These are phyloP conservation scores for Fulmarus glacialis DNA, from an alignment of 2,113 vertebrate genomes.

Conservation along the genomic window DNA sequence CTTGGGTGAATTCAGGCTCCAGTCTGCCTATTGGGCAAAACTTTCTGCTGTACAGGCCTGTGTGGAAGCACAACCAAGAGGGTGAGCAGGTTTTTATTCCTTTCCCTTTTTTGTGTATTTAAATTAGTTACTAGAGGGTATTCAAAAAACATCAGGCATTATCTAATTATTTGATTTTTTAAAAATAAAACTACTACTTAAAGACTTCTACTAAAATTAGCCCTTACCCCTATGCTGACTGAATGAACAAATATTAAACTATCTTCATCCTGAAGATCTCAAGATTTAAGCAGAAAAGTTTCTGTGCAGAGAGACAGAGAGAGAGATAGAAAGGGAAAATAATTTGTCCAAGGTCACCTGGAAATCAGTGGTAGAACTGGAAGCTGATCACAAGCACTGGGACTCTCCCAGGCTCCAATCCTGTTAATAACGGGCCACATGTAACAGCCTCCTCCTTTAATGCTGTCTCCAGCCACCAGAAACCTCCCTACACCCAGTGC, in stretches of 20 bases:
- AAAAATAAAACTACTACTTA: not conserved
- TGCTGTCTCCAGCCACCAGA: not conserved
- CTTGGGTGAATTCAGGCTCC: not conserved
- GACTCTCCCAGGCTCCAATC: not conserved
- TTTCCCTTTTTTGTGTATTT: not conserved
- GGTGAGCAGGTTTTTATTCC: not conserved
- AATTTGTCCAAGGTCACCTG: not conserved
- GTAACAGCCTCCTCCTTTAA: not conserved
- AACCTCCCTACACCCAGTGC: not conserved
- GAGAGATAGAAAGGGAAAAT: not conserved
- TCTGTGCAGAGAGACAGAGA: not conserved
- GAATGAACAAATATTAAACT: not conserved
- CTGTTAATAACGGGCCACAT: rapidly evolving
- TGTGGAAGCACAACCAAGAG: not conserved
- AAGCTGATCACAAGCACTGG: not conserved
- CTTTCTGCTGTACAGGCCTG: not conserved
- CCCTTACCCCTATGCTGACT: not conserved
- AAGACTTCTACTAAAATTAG: not conserved
- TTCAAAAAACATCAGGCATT: not conserved
- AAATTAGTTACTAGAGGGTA: not conserved
- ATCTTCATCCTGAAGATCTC: not conserved
- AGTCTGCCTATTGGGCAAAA: not conserved
- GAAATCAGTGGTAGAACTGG: not conserved
- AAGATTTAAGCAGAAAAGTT: not conserved
- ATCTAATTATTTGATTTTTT: not conserved